Conservation (phyloP, 1,140 invertebrate species). For the Euwallacea similis region DNA sequence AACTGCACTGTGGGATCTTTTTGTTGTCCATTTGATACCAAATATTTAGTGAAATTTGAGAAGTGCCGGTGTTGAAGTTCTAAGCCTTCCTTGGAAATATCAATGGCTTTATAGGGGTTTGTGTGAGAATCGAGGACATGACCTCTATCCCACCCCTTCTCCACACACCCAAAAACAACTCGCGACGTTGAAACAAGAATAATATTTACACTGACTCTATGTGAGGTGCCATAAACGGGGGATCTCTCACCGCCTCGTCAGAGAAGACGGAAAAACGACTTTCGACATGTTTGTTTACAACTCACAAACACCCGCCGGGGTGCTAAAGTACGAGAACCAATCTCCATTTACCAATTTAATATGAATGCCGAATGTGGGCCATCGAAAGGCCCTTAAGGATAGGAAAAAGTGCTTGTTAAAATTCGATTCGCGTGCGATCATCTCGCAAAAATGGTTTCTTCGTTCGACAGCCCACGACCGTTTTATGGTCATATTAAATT, state of each 20-base stretch:
- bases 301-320: background rate
- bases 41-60: too few species aligned
- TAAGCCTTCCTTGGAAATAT: too few species aligned
- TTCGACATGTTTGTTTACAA: background rate
- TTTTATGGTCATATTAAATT: background rate
- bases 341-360: too few species aligned
- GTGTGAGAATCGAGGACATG: too few species aligned
- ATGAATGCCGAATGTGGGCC: background rate
- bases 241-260: background rate
- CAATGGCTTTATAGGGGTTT: too few species aligned
- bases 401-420: background rate
- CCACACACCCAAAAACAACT: too few species aligned
- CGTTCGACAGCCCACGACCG: background rate
- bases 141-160: too few species aligned
- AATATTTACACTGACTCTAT: background rate
- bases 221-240: constrained; percentile 3
- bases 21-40: too few species aligned
- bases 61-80: too few species aligned
- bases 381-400: background rate
- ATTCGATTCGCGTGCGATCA: constrained; percentile 1
- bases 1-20: too few species aligned
- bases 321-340: background rate
- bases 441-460: background rate
- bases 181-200: background rate
- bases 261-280: background rate